Conservation (phyloP, 2,797 vertebrate genomes). For the Allobates femoralis region DNA sequence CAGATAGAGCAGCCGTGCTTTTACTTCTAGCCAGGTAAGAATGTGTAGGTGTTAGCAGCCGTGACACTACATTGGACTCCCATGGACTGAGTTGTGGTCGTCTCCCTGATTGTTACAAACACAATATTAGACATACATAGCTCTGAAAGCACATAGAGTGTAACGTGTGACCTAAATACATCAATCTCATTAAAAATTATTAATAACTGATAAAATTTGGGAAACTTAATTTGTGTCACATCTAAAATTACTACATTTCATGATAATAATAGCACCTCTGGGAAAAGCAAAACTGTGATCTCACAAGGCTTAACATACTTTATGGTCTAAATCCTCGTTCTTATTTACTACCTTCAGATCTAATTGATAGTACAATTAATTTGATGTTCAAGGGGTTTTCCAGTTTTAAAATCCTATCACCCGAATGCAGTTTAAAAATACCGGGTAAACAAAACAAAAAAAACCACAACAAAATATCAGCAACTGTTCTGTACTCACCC, state of each 20-base stretch:
- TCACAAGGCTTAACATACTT: background rate
- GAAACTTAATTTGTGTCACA: background rate
- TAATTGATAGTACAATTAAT: background rate
- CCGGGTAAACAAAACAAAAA: too few species aligned
- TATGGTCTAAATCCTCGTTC: background rate
- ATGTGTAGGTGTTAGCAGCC: slow-evolving; percentile 94
- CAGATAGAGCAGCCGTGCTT: slow-evolving; percentile 91
- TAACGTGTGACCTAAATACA: slow-evolving; percentile 24
- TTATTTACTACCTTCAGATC: background rate
- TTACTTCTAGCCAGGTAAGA: slow-evolving; percentile 96
- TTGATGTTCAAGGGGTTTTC: background rate
- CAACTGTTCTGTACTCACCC: too few species aligned
- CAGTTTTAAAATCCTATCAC: background rate
- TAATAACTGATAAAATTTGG: background rate
- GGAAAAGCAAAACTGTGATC: slow-evolving; percentile 1
- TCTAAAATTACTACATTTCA: background rate
- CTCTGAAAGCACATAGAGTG: background rate
- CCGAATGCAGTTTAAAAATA: too few species aligned
- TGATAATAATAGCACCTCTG: background rate
- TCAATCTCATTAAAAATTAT: slow-evolving; percentile 8
- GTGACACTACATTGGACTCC: slow-evolving; percentile 93
- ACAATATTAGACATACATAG: slow-evolving; percentile 70
- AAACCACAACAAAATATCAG: too few species aligned
- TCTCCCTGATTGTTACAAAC: slow-evolving; percentile 84
- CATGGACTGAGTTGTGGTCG: slow-evolving; percentile 89